Evolutionary conservation across 1,140 invertebrate genomes (phyloP).

Genomic region (Camponotus floridanus): DNA sequence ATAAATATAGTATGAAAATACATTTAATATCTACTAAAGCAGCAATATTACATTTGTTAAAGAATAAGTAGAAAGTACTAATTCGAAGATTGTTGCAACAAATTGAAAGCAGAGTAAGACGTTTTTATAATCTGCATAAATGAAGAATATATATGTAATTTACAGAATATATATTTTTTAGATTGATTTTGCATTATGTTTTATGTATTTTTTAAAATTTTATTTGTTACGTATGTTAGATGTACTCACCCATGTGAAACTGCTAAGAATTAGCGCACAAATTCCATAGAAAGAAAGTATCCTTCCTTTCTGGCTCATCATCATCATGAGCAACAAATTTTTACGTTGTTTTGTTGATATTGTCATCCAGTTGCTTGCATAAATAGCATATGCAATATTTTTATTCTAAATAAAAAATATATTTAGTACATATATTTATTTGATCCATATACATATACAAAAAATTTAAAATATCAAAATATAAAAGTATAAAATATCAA

Average conservation of each 20-base stretch:
- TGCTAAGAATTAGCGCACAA: conserved; percentile 24
- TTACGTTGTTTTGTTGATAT: conserved; percentile 23
- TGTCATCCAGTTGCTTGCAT: conserved; percentile 22
- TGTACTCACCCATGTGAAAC: conserved; percentile 56
- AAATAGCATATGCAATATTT: conserved; percentile 37
- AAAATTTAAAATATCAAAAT: too few relatives aligned
- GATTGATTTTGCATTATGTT: background rate
- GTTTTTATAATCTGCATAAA: conserved; percentile 36
- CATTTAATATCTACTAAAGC: background rate
- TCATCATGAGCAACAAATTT: conserved; percentile 36
- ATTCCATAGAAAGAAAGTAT: conserved; percentile 30
- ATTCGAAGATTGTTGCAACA: conserved; percentile 33
- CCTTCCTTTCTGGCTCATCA: conserved; percentile 31
- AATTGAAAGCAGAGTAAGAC: conserved; percentile 45
- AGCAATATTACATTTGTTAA: background rate
- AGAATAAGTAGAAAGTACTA: background rate
- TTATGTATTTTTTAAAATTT: background rate
- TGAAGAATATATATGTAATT: background rate
- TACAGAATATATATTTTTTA: background rate
- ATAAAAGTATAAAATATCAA: too few relatives aligned
- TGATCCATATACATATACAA: too few relatives aligned
- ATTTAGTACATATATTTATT: background rate
- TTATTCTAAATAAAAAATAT: conserved; percentile 25
- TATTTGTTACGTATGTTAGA: background rate
- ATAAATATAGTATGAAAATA: conserved; percentile 24